phyloP scores from a whole-genome alignment of 2,888 invertebrate genomes.

The Drosophila meridiana region DNA sequence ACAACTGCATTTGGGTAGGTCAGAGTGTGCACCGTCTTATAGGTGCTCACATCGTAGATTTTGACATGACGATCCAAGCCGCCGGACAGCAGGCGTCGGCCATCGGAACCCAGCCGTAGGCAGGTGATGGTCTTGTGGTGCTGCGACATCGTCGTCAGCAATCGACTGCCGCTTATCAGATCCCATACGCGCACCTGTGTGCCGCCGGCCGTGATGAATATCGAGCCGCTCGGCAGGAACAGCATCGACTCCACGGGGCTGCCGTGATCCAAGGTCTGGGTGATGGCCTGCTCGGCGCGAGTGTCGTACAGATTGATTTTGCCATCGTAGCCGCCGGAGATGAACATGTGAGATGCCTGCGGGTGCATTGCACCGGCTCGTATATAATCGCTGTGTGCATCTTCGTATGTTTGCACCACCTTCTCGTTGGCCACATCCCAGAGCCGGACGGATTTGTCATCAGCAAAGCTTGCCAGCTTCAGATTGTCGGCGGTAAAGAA shows the following conservation, averaged over 20 bases:
- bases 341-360: conserved; percentile 90
- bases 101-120: conserved; percentile 92
- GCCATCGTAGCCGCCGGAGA: conserved; percentile 96
- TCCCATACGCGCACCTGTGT: conserved; percentile 98
- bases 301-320: conserved; percentile 95
- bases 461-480: conserved; percentile 94
- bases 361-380: conserved; percentile 93
- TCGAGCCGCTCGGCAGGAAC: conserved; percentile 94
- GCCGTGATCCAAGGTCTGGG: conserved; percentile 92
- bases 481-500: conserved; percentile 92
- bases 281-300: conserved; percentile 88
- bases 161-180: conserved; percentile 90
- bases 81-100: conserved; percentile 93
- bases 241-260: conserved; percentile 95
- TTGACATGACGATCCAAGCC: conserved; percentile 97
- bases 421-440: conserved; percentile 97
- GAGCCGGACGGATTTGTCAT: conserved; percentile 94
- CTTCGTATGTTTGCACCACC: conserved; percentile 88
- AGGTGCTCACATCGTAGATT: conserved; percentile 94
- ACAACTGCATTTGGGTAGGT: conserved; percentile 96
- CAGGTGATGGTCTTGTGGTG: conserved; percentile 98
- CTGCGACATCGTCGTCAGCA: conserved; percentile 93
- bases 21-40: conserved; percentile 94
- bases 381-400: conserved; percentile 91
- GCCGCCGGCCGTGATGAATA: conserved; percentile 96